Percentiles rank a stretch among this genome's conserved stretches.
Conservation (phyloP, 2,113 vertebrate species). For the Lophura nycthemera region DNA sequence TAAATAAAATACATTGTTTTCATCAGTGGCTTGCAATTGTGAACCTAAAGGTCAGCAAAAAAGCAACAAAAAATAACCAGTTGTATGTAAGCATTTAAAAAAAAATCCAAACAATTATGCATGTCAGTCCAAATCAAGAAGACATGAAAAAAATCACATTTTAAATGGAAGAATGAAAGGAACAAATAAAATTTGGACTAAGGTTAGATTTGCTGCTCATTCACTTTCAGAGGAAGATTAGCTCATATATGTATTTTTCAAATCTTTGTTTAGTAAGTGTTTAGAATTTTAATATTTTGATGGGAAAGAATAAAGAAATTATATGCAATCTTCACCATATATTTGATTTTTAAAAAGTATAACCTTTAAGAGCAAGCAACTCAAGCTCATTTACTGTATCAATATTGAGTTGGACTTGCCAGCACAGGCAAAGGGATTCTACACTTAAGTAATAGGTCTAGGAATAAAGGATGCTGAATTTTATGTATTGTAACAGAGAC, state of each 20-base stretch:
- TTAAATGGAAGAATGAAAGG: background rate
- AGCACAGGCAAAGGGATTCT: background rate
- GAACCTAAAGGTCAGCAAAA: background rate
- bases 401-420: background rate
- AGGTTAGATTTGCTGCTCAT: background rate
- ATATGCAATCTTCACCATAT: fast-evolving
- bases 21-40: background rate
- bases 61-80: background rate
- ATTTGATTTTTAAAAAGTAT: background rate
- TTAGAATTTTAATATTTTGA: background rate
- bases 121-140: background rate
- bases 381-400: background rate
- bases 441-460: background rate
- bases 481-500: background rate
- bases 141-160: background rate
- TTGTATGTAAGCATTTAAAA: no score
- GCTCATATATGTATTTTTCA: background rate
- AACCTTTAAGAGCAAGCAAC: background rate
- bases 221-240: background rate
- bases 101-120: no score
- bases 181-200: background rate
- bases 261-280: background rate
- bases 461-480: background rate
- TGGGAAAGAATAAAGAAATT: background rate
- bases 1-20: background rate